phyloP scores from a whole-genome alignment of 2,888 invertebrate genomes.

The Athripsodes cinereus region DNA sequence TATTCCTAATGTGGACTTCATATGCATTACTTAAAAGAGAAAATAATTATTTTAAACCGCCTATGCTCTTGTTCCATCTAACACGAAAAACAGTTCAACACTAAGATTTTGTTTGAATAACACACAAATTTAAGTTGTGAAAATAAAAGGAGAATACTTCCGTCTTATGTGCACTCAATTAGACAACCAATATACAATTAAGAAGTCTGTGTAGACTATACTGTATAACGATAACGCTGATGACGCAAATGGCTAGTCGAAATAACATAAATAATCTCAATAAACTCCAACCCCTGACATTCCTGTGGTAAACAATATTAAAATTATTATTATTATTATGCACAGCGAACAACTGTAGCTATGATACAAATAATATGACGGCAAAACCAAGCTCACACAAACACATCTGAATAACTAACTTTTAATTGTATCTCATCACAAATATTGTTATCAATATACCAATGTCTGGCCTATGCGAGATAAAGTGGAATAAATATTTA shows the following conservation, averaged over 20 bases:
- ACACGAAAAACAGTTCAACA: background rate
- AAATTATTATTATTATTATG: background rate
- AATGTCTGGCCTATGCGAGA: too few relatives aligned
- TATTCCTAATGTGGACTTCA: background rate
- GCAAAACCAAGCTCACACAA: too few relatives aligned
- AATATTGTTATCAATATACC: too few relatives aligned
- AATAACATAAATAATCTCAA: conserved; percentile 3
- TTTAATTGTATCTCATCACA: too few relatives aligned
- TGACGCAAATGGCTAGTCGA: conserved; percentile 25
- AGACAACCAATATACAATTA: background rate
- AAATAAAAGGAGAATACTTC: background rate
- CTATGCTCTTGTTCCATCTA: background rate
- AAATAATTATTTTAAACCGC: background rate
- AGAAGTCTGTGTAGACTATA: background rate
- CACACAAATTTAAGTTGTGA: background rate
- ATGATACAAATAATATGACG: too few relatives aligned
- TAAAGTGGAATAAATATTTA: too few relatives aligned
- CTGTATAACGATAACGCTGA: background rate
- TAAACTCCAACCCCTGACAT: conserved; percentile 4
- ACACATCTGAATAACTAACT: too few relatives aligned
- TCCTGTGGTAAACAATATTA: background rate
- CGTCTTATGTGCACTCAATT: background rate
- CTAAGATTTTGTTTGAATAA: background rate
- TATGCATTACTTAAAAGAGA: background rate
- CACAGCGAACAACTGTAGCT: background rate